Conservation (phyloP, 2,797 vertebrate genomes). For the Selene dorsalis region DNA sequence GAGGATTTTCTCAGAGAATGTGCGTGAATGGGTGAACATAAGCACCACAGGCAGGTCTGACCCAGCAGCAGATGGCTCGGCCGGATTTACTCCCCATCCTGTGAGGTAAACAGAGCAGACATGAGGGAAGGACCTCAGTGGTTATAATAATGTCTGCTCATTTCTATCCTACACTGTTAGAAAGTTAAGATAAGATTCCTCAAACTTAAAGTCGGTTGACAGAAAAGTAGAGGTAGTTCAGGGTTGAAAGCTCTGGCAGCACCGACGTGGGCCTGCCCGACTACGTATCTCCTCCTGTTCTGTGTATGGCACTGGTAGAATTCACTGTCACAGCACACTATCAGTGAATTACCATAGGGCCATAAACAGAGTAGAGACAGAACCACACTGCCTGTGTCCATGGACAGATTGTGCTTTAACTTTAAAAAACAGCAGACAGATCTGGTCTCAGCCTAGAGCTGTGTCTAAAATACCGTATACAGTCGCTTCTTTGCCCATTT, state of each 20-base stretch:
- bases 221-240: background rate
- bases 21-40: constrained; percentile 3
- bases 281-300: constrained; percentile 90
- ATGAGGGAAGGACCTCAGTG: constrained; percentile 36
- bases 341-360: constrained; percentile 99
- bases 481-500: constrained; percentile 91
- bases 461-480: background rate
- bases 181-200: background rate
- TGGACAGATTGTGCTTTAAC: background rate
- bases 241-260: background rate
- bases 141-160: background rate
- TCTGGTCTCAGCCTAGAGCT: background rate
- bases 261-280: constrained; percentile 74
- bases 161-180: constrained; percentile 16
- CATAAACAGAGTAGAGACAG: constrained; percentile 99
- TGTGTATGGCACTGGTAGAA: constrained; percentile 99
- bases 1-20: constrained; percentile 5
- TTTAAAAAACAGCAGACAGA: background rate
- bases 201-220: background rate
- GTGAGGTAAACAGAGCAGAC: constrained; percentile 21
- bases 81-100: constrained; percentile 58
- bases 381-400: constrained; percentile 80
- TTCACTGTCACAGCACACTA: constrained; percentile 98
- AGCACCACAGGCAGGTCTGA: constrained; percentile 5
- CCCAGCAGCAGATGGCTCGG: constrained; percentile 53